A percentile compares a stretch with the other conserved stretches of the same genome.
These are phyloP conservation scores for Sinella curviseta DNA, from an alignment of 1,140 invertebrate species.

Conservation along the genomic window DNA sequence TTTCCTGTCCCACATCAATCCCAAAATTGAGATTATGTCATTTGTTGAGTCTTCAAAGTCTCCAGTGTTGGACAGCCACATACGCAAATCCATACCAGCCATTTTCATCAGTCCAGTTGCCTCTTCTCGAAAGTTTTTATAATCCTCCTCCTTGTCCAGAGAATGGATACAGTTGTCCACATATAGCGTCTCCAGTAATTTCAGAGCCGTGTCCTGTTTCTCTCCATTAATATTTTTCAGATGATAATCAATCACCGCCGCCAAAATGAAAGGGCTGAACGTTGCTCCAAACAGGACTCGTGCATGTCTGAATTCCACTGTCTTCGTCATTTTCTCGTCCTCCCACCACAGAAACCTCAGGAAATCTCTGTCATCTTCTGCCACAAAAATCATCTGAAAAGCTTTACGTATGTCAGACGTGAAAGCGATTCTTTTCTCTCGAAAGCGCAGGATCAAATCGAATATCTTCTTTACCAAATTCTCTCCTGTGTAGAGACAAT, in stretches of 20 bases:
- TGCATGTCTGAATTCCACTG: not conserved
- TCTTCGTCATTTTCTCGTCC: slow-evolving; percentile 8
- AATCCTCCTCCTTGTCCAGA: not conserved
- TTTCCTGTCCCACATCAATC: not conserved
- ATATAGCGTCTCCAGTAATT: not conserved
- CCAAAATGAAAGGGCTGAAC: slow-evolving; percentile 29
- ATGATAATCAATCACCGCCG: slow-evolving; percentile 17
- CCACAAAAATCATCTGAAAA: not conserved
- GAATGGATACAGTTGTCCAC: not conserved
- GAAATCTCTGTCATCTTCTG: not conserved
- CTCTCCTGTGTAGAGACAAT: slow-evolving; percentile 46
- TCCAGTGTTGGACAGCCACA: not conserved
- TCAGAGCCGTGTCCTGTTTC: not conserved
- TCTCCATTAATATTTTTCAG: not conserved
- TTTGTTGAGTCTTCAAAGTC: not conserved
- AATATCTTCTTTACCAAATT: slow-evolving; percentile 35
- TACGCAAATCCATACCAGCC: not conserved
- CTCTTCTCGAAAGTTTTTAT: not conserved
- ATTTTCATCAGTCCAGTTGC: not conserved
- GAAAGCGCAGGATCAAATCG: not conserved
- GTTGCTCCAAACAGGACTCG: slow-evolving; percentile 25
- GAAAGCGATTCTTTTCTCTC: not conserved
- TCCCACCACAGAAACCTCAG: slow-evolving; percentile 42
- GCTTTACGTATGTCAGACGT: slow-evolving; percentile 14
- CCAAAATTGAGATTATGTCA: not conserved